phyloP scores from a whole-genome alignment of 2,888 invertebrate species.

The Apomyelois bistriatella region DNA sequence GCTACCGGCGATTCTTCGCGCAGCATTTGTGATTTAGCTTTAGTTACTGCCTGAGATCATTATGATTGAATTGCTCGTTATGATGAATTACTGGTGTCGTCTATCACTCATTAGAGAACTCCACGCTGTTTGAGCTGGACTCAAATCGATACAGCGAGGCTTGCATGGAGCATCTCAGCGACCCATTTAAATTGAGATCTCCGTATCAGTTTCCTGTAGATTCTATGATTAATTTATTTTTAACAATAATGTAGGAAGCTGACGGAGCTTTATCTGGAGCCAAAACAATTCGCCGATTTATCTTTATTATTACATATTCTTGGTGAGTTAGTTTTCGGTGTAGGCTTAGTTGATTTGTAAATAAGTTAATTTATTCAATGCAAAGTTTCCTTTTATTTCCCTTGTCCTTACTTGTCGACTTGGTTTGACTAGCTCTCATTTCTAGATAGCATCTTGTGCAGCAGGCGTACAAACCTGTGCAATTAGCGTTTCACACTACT shows the following conservation, averaged over 20 bases:
- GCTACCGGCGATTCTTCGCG: constrained; percentile 55
- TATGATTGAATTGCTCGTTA: constrained; percentile 51
- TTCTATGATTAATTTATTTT: constrained; percentile 77
- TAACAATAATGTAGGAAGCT: constrained; percentile 75
- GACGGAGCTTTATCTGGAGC: constrained; percentile 71
- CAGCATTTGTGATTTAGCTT: constrained; percentile 77
- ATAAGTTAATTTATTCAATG: constrained; percentile 7
- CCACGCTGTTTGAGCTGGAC: constrained; percentile 76
- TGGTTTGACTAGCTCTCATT: background rate
- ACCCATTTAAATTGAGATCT: constrained; percentile 72
- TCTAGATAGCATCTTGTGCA: constrained; percentile 38
- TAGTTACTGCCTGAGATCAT: constrained; percentile 73
- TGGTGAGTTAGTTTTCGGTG: constrained; percentile 12
- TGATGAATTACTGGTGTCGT: constrained; percentile 51
- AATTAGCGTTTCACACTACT: constrained; percentile 79
- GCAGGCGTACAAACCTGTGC: constrained; percentile 55
- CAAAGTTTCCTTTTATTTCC: background rate
- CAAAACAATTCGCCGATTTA: constrained; percentile 54
- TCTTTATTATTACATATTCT: constrained; percentile 31
- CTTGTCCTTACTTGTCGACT: background rate
- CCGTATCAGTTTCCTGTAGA: constrained; percentile 79
- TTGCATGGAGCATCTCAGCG: constrained; percentile 68
- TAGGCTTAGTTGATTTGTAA: constrained; percentile 17
- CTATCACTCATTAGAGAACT: constrained; percentile 50
- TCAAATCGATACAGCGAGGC: constrained; percentile 74